phyloP scores from a whole-genome alignment of 2,888 invertebrate species.

The Ophion ellenae region DNA sequence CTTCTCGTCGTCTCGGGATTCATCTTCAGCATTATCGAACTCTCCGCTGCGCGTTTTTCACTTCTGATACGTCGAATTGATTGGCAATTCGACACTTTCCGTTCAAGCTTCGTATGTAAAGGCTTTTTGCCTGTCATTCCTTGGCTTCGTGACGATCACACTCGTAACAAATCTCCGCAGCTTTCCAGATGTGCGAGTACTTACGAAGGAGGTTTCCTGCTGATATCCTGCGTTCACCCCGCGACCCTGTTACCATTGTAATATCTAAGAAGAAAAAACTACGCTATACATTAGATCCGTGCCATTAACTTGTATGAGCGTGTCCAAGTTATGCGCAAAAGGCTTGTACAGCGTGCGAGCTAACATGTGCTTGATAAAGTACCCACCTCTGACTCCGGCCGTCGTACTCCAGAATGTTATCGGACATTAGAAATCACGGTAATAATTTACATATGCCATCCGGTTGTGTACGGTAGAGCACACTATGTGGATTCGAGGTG shows the following conservation, averaged over 20 bases:
- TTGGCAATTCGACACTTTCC: neutral
- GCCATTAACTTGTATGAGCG: slow-evolving; percentile 32
- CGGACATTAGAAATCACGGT: slow-evolving; percentile 60
- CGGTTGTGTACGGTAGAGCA: slow-evolving; percentile 48
- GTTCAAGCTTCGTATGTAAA: neutral
- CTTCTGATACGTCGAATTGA: neutral
- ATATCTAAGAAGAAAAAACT: slow-evolving; percentile 18
- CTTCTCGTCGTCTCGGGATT: neutral
- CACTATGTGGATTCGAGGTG: slow-evolving; percentile 3
- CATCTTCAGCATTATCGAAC: neutral
- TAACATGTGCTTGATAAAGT: slow-evolving; percentile 58
- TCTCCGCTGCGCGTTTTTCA: neutral
- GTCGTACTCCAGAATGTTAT: slow-evolving; percentile 62
- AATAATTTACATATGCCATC: slow-evolving; percentile 64
- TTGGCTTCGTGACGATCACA: neutral
- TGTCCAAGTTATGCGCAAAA: slow-evolving; percentile 13
- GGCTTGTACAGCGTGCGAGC: slow-evolving; percentile 11
- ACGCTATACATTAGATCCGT: slow-evolving; percentile 32
- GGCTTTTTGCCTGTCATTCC: neutral
- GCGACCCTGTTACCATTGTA: slow-evolving; percentile 5
- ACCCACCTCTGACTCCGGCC: slow-evolving; percentile 64
- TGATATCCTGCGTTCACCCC: slow-evolving; percentile 12
- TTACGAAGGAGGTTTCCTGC: slow-evolving; percentile 23
- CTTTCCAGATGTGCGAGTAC: slow-evolving; percentile 33
- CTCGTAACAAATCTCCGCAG: slow-evolving; percentile 19